Conservation (phyloP, 2,888 invertebrate genomes). For the Escarpia spicata region DNA sequence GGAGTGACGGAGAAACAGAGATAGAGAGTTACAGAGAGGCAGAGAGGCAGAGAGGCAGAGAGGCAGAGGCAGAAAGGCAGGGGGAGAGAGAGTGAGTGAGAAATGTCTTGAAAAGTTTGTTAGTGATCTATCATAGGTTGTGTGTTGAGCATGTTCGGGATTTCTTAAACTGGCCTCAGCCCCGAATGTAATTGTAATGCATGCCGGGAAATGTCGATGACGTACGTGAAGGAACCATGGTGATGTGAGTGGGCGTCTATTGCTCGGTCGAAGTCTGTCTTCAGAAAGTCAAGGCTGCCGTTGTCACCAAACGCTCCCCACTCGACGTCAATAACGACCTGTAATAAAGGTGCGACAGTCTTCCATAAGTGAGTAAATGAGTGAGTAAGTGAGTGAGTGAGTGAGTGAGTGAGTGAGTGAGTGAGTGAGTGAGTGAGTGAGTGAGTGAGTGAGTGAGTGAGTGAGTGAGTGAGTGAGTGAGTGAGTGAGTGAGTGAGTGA, state of each 20-base stretch:
- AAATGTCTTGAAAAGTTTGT: too few species aligned
- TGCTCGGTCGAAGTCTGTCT: conserved; percentile 78
- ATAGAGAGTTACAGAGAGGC: too few species aligned
- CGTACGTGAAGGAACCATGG: conserved; percentile 74
- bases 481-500: conserved; percentile 13
- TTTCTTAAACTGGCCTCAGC: too few species aligned
- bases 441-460: conserved; percentile 13
- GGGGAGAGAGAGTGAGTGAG: too few species aligned
- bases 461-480: conserved; percentile 13
- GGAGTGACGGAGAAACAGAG: too few species aligned
- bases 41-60: too few species aligned
- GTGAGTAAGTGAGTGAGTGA: too few species aligned
- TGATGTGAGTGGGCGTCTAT: conserved; percentile 87
- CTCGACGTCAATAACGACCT: conserved; percentile 76
- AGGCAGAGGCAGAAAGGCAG: too few species aligned
- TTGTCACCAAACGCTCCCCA: conserved; percentile 98
- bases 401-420: background rate
- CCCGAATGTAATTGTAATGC: background rate
- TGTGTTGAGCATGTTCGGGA: too few species aligned
- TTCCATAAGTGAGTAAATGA: too few species aligned
- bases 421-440: conserved; percentile 20
- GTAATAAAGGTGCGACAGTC: background rate
- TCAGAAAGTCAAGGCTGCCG: conserved; percentile 84
- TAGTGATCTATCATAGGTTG: too few species aligned
- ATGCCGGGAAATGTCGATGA: conserved; percentile 27